Evolutionary conservation across 2,888 invertebrate genomes (phyloP).

Genomic region (Sarcophaga variegata): DNA sequence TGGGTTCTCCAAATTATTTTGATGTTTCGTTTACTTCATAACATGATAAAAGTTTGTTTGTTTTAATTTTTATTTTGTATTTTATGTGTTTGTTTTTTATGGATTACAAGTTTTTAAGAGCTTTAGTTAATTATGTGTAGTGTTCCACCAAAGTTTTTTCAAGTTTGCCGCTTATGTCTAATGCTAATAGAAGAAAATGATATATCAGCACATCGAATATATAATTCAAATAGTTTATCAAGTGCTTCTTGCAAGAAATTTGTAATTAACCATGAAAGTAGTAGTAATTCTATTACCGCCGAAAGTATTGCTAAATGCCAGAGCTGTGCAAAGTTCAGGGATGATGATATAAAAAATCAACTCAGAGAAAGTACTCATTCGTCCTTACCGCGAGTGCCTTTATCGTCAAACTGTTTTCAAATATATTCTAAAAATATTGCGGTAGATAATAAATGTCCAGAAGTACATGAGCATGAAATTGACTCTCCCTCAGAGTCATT

Average conservation of each 20-base stretch:
- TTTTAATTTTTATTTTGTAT: slow-evolving; percentile 36
- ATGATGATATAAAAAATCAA: neutral
- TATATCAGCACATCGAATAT: slow-evolving; percentile 85
- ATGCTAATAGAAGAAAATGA: slow-evolving; percentile 89
- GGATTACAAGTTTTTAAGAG: slow-evolving; percentile 32
- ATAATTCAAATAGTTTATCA: slow-evolving; percentile 71
- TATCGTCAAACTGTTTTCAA: slow-evolving; percentile 56
- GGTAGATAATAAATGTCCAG: slow-evolving; percentile 1
- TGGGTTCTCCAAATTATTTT: slow-evolving; percentile 19
- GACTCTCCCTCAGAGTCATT: slow-evolving; percentile 15
- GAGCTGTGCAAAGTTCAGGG: slow-evolving; percentile 20
- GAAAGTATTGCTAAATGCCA: slow-evolving; percentile 36
- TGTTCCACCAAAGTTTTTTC: slow-evolving; percentile 96
- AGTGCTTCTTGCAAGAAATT: slow-evolving; percentile 50
- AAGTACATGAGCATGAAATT: neutral
- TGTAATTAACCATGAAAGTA: slow-evolving; percentile 43
- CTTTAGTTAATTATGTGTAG: slow-evolving; percentile 89
- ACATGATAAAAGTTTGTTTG: slow-evolving; percentile 25
- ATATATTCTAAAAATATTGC: slow-evolving; percentile 25
- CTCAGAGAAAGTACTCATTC: neutral
- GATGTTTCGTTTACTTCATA: slow-evolving; percentile 23
- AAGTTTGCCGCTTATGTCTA: slow-evolving; percentile 96
- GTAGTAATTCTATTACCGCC: slow-evolving; percentile 48
- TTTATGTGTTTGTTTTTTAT: slow-evolving; percentile 33
- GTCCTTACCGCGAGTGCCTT: slow-evolving; percentile 51